These are phyloP conservation scores for Odontamblyopus rebecca DNA, from an alignment of 2,797 vertebrate species.

Conservation along the genomic window DNA sequence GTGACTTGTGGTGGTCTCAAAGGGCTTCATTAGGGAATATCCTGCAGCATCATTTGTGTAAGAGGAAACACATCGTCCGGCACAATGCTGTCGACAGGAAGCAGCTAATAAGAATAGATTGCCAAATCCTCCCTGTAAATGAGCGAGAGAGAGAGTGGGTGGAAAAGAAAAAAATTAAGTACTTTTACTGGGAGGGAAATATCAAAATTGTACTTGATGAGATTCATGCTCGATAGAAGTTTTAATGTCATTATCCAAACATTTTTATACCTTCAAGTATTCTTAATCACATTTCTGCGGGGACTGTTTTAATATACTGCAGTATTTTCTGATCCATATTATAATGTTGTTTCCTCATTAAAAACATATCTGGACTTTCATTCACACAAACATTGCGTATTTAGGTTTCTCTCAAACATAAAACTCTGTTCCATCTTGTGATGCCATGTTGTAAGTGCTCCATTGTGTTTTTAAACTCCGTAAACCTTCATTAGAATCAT, in stretches of 20 bases:
- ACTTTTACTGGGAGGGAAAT: neutral
- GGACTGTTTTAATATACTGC: too few relatives aligned
- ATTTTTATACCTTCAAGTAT: too few relatives aligned
- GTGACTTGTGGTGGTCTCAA: conserved; percentile 48
- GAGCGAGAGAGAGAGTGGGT: neutral
- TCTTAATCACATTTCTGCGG: too few relatives aligned
- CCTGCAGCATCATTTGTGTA: conserved; percentile 46
- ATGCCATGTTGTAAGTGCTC: too few relatives aligned
- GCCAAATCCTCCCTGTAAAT: conserved; percentile 4
- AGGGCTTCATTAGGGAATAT: conserved; percentile 63
- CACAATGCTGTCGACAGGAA: conserved; percentile 28
- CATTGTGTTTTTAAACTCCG: too few relatives aligned
- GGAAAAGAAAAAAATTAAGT: neutral
- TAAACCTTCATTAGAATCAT: too few relatives aligned
- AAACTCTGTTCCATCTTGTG: too few relatives aligned
- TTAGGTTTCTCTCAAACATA: too few relatives aligned
- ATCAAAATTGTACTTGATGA: neutral
- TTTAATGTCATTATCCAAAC: neutral
- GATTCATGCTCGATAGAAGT: neutral
- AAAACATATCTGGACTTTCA: too few relatives aligned
- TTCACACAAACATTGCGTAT: too few relatives aligned
- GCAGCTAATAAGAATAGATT: conserved; percentile 64
- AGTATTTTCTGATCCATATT: too few relatives aligned
- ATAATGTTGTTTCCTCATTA: too few relatives aligned
- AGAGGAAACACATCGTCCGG: conserved; percentile 34